These are phyloP conservation scores for Trichomalopsis sarcophagae DNA, from an alignment of 1,140 invertebrate genomes.

Conservation along the genomic window DNA sequence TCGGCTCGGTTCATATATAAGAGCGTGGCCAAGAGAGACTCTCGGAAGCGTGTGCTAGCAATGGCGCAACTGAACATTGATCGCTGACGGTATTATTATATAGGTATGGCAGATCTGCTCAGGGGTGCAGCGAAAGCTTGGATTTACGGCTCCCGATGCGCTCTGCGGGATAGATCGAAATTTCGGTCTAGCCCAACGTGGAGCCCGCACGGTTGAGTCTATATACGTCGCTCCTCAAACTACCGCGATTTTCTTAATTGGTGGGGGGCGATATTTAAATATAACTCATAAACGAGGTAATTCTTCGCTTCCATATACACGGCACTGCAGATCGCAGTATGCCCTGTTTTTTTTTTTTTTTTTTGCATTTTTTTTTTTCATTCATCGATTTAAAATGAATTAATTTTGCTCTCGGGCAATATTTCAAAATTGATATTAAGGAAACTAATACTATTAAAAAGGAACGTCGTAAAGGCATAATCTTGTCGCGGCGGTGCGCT, in stretches of 20 bases:
- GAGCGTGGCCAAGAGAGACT: not conserved
- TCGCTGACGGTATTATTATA: slow-evolving; percentile 1
- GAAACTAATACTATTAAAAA: too few relatives aligned
- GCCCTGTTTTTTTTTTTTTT: slow-evolving; percentile 7
- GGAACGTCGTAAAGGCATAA: not conserved
- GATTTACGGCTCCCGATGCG: slow-evolving; percentile 10
- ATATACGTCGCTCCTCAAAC: not conserved
- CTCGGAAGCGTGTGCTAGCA: not conserved
- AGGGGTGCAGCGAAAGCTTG: not conserved
- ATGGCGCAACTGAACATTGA: slow-evolving; percentile 11
- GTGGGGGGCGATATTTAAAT: slow-evolving; percentile 1
- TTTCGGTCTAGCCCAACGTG: not conserved
- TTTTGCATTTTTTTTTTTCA: not conserved
- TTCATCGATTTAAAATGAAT: too few relatives aligned
- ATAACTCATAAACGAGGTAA: slow-evolving; percentile 2
- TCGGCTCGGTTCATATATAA: not conserved
- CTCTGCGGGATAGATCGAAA: not conserved
- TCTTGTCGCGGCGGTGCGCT: not conserved
- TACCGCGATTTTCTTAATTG: not conserved
- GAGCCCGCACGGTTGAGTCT: not conserved
- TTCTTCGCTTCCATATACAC: slow-evolving; percentile 14
- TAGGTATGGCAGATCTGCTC: slow-evolving; percentile 16
- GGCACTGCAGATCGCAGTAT: slow-evolving; percentile 14
- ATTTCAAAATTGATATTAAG: not conserved
- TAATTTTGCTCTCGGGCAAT: too few relatives aligned